Evolutionary conservation across 1,140 invertebrate genomes (phyloP).

Genomic region (Amphibalanus amphitrite): DNA sequence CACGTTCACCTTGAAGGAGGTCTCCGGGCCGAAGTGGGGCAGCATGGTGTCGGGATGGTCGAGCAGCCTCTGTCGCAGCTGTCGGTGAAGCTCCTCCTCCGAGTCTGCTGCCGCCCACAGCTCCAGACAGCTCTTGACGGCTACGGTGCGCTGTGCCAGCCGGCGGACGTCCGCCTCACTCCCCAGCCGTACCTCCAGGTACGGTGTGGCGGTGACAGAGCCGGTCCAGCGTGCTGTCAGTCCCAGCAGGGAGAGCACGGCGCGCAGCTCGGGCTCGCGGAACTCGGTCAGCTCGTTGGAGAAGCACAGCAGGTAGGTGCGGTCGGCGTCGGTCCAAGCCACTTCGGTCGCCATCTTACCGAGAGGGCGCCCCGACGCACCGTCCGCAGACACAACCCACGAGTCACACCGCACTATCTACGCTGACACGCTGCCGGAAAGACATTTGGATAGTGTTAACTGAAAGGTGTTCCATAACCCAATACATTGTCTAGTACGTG

Average conservation of each 20-base stretch:
- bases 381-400: too few relatives aligned
- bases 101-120: neutral
- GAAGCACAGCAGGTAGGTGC: neutral
- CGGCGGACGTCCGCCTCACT: neutral
- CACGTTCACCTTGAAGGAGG: neutral
- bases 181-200: neutral
- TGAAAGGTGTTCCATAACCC: too few relatives aligned
- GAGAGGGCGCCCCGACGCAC: too few relatives aligned
- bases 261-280: neutral
- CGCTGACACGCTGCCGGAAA: too few relatives aligned
- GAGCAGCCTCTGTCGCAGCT: neutral
- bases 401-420: too few relatives aligned
- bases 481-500: too few relatives aligned
- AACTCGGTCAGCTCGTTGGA: neutral
- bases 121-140: neutral
- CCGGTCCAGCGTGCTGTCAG: neutral
- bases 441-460: too few relatives aligned
- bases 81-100: neutral
- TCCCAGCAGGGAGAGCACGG: neutral
- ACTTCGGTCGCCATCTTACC: too few relatives aligned
- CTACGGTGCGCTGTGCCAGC: neutral
- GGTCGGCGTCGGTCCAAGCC: too few relatives aligned
- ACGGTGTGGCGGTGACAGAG: neutral
- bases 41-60: neutral
- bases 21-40: neutral